Evolutionary conservation across 2,113 vertebrate species (phyloP).

Genomic region (Channa maculata): DNA sequence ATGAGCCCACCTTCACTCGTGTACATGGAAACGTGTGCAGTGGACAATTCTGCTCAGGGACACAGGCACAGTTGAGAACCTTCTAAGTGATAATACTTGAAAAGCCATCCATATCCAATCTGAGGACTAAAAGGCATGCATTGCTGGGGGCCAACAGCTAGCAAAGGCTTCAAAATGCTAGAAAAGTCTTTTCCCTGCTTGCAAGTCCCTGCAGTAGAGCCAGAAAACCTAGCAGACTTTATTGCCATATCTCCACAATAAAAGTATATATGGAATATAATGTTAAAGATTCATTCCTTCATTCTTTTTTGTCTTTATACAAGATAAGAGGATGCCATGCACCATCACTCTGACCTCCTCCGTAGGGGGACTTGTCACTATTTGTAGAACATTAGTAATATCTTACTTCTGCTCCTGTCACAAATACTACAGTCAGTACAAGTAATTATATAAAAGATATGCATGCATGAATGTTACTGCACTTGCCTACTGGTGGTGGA

Average conservation of each 20-base stretch:
- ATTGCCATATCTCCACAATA: neutral
- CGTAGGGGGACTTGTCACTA: too few relatives aligned
- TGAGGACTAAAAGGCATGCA: constrained; percentile 60
- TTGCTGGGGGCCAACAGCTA: constrained; percentile 38
- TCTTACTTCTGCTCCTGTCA: too few relatives aligned
- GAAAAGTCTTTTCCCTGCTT: constrained; percentile 46
- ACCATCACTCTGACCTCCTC: neutral
- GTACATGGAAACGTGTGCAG: constrained; percentile 38
- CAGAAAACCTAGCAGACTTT: constrained; percentile 10
- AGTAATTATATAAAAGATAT: too few relatives aligned
- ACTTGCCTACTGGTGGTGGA: too few relatives aligned
- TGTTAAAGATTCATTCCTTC: neutral
- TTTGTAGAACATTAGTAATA: too few relatives aligned
- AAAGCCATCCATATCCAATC: constrained; percentile 66
- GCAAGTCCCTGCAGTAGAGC: constrained; percentile 17
- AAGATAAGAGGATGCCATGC: neutral
- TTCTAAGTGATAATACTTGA: constrained; percentile 57
- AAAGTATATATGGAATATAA: neutral
- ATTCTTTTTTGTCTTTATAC: constrained; percentile 7
- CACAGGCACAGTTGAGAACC: constrained; percentile 31
- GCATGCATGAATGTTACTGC: too few relatives aligned
- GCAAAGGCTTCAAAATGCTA: constrained; percentile 44
- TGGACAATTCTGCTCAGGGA: constrained; percentile 42
- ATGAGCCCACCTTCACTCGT: constrained; percentile 19
- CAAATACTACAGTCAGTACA: too few relatives aligned